phyloP scores from a whole-genome alignment of 2,888 invertebrate genomes.

The Sisyra nigra region DNA sequence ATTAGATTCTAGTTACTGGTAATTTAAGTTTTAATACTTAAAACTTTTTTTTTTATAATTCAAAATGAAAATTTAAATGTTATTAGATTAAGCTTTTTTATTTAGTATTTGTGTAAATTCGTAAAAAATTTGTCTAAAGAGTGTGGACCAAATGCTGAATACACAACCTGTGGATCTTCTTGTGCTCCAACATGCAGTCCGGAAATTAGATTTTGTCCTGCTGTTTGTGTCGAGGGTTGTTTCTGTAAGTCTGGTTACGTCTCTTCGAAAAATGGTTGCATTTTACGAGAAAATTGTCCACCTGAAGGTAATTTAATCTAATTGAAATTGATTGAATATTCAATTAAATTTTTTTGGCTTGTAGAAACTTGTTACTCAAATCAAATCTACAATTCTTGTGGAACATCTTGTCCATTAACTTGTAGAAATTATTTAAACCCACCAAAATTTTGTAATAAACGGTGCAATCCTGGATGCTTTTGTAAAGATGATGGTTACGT shows the following conservation, averaged over 20 bases:
- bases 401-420: background rate
- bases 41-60: no score
- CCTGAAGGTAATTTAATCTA: background rate
- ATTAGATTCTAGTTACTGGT: no score
- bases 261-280: background rate
- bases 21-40: no score
- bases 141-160: background rate
- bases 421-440: background rate
- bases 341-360: background rate
- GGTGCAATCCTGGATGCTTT: background rate
- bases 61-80: no score
- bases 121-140: no score
- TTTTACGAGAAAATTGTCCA: background rate
- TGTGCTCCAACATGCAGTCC: background rate
- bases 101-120: no score
- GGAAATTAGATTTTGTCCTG: background rate
- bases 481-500: background rate
- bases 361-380: background rate
- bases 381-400: background rate
- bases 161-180: background rate
- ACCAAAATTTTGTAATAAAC: background rate
- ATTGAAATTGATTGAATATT: background rate
- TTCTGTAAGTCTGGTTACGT: background rate
- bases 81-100: no score
- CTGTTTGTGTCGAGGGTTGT: background rate